Conservation (phyloP, 2,113 vertebrate genomes). For the Neodon shergylaensis region DNA sequence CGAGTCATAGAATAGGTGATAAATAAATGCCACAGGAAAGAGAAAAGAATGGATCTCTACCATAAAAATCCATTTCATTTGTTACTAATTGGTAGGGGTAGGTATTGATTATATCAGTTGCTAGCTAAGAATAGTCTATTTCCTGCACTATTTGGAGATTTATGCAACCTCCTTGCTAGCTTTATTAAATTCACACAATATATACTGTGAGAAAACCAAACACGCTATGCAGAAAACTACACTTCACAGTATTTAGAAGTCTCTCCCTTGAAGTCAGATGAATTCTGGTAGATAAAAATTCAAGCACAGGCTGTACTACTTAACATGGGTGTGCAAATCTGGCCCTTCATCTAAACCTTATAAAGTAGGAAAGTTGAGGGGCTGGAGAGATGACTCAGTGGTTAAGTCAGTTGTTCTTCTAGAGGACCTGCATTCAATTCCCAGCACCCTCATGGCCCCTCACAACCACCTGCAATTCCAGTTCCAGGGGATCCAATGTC, state of each 20-base stretch:
- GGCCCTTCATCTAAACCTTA: background rate
- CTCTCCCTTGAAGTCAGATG: background rate
- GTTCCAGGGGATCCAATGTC: background rate
- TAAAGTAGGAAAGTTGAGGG: background rate
- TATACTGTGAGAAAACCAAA: background rate
- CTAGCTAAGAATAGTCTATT: background rate
- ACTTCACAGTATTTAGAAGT: background rate
- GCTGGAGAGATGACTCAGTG: background rate
- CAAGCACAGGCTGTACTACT: background rate
- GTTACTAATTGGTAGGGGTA: background rate
- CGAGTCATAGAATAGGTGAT: background rate
- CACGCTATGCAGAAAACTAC: background rate
- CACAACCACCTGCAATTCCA: background rate
- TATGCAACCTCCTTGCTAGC: background rate
- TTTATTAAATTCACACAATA: constrained; percentile 30
- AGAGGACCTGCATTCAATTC: background rate
- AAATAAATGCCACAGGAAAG: background rate
- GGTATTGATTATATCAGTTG: background rate
- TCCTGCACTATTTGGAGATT: background rate
- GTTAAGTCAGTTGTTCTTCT: background rate
- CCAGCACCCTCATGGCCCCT: no score
- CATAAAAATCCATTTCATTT: background rate
- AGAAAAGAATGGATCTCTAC: background rate
- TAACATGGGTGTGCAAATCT: background rate
- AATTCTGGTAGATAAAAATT: background rate